Evolutionary conservation across 2,888 invertebrate genomes (phyloP), one percentile per base, ranked within the genome.

Genomic region (Lasioglossum zephyrum): DNA sequence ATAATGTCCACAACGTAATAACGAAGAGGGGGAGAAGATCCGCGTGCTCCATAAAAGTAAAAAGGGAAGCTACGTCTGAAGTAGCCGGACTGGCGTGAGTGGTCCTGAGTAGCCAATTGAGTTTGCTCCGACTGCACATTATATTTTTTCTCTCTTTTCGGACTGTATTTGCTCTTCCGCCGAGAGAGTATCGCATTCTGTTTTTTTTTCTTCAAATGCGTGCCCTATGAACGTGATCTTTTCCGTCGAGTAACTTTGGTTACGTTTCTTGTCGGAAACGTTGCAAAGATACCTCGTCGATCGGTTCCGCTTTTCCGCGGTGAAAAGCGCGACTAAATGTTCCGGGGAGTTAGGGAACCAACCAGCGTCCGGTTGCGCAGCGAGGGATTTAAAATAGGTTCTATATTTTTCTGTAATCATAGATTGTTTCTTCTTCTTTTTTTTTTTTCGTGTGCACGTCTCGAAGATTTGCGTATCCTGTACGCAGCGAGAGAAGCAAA

Each of bases 401-500:
- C 75, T 76, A 83, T 84, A 82, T 84, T 84, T 63, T 77, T 77
- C 47, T 81, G 82, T 82, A 82, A 82, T 73, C 82, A 47, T 57
- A 82, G 39, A 63, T 63, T 31, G 31, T 63, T 63, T 53, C 60
- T 31, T 31, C 36, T 66, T 36, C 13, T 63, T 26, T 63, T 31
- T 31, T 31, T 36, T 31, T 84, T 84, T 77, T 82, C 49, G 78
- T 78, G 84, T 82, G 83, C 74, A 84, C 57, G 75, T 72, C 78
- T 75, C 77, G 70, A 75, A 36, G 78, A 72, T 82, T 82, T 66
- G 26, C 80, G 41, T 63, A 66, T 13, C 26, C 16, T 69, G 57
- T 66, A n/a, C 77, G 72, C 73, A 13, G 47, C 57, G 73, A 77
- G 47, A 60, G 60, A 49, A 70, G 69, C 49, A 41, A 72, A 72